These are phyloP conservation scores for Tricholaema leucomelas DNA, from an alignment of 2,113 vertebrate genomes.

Conservation along the genomic window DNA sequence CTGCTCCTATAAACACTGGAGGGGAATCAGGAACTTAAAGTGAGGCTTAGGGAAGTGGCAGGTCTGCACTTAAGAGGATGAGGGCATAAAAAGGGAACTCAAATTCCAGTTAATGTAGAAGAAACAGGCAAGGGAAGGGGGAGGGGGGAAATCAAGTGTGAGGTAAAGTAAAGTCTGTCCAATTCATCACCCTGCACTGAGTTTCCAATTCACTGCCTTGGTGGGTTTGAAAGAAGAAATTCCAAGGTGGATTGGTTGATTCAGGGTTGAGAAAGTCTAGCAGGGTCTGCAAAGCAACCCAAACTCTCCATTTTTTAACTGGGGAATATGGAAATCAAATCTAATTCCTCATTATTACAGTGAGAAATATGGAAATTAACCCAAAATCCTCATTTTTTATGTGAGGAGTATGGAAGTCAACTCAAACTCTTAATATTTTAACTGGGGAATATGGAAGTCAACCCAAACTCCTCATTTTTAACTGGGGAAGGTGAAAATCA, in stretches of 20 bases:
- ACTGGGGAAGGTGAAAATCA: no score
- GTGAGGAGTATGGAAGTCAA: no score
- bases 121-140: not conserved
- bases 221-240: not conserved
- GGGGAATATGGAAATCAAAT: no score
- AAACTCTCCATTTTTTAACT: not conserved
- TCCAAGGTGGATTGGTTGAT: not conserved
- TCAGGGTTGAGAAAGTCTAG: not conserved
- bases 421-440: no score
- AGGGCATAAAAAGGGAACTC: not conserved
- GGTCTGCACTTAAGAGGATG: rapidly evolving
- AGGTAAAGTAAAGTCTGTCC: rapidly evolving
- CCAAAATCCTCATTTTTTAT: no score
- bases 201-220: not conserved
- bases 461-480: no score
- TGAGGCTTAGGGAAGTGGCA: not conserved
- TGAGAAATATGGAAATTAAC: no score
- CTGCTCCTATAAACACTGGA: not conserved
- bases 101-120: not conserved
- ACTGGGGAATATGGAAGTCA: no score
- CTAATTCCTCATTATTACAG: no score
- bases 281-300: not conserved
- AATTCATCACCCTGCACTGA: not conserved
- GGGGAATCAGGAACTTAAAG: not conserved
- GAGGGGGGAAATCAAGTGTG: not conserved